A percentile compares a stretch with the other conserved stretches of the same genome.
These are phyloP conservation scores for Ridgeia piscesae DNA, from an alignment of 1,140 invertebrate genomes.

Conservation along the genomic window DNA sequence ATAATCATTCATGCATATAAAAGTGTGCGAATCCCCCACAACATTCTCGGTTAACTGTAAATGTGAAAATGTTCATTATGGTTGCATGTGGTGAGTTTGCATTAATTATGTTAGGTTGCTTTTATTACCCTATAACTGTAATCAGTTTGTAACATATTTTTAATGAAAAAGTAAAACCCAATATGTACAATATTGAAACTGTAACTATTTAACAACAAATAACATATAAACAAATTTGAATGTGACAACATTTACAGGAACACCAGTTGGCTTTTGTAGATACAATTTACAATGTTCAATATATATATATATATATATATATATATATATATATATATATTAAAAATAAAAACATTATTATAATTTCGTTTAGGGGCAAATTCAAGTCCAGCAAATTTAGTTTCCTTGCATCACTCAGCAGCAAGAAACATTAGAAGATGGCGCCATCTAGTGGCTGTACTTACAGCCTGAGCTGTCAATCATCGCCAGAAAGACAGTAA, in stretches of 20 bases:
- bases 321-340: too few relatives aligned
- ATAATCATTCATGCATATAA: too few relatives aligned
- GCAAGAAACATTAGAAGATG: neutral
- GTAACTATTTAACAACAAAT: neutral
- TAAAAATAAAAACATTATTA: too few relatives aligned
- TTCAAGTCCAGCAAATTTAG: too few relatives aligned
- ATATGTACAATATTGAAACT: neutral
- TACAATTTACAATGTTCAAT: too few relatives aligned
- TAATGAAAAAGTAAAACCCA: neutral
- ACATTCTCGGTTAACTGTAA: too few relatives aligned
- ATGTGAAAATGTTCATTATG: neutral
- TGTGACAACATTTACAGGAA: neutral
- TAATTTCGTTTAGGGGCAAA: too few relatives aligned
- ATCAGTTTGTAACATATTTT: neutral
- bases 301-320: too few relatives aligned
- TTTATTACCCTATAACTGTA: neutral
- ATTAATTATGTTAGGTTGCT: constrained; percentile 4
- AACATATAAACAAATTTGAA: neutral
- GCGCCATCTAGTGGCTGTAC: constrained; percentile 31
- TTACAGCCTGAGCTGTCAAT: constrained; percentile 75
- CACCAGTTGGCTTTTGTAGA: too few relatives aligned
- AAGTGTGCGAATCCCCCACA: too few relatives aligned
- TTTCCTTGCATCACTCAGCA: too few relatives aligned
- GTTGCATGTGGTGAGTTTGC: neutral
- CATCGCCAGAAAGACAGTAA: constrained; percentile 90